Conservation (phyloP, 2,888 invertebrate species). For the Cacoxenus indagator region DNA sequence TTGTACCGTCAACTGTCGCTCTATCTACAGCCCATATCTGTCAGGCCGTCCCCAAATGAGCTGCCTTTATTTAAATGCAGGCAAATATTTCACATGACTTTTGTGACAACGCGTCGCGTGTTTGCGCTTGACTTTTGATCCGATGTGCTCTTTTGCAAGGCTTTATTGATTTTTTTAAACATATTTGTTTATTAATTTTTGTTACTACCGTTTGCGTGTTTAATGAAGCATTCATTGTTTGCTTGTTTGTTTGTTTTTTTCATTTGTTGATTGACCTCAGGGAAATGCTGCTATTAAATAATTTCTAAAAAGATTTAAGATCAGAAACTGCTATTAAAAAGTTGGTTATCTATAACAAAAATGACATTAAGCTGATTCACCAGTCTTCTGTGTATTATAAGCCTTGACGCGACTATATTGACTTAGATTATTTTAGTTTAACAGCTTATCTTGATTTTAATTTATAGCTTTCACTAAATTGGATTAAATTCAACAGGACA, state of each 20-base stretch:
- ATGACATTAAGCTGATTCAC: no score
- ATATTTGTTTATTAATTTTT: not conserved
- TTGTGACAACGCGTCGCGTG: not conserved
- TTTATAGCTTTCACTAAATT: no score
- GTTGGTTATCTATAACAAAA: no score
- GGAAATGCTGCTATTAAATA: no score
- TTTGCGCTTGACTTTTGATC: slow-evolving; percentile 27
- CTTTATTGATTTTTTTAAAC: not conserved
- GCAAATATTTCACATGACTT: not conserved
- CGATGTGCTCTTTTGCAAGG: not conserved
- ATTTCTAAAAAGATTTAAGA: no score
- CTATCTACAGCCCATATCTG: not conserved
- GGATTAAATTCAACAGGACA: no score
- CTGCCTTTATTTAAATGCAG: slow-evolving; percentile 2
- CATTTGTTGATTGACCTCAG: not conserved
- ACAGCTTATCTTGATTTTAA: no score
- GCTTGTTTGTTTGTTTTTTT: not conserved
- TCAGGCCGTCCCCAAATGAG: slow-evolving; percentile 10
- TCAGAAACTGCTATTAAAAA: no score
- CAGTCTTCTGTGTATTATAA: no score
- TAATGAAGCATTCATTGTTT: not conserved
- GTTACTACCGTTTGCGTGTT: not conserved
- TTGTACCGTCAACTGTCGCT: slow-evolving; percentile 33
- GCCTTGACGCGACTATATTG: no score
- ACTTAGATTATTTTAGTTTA: no score